Evolutionary conservation across 2,797 vertebrate species (phyloP).

Genomic region (Eulemur albifrons): DNA sequence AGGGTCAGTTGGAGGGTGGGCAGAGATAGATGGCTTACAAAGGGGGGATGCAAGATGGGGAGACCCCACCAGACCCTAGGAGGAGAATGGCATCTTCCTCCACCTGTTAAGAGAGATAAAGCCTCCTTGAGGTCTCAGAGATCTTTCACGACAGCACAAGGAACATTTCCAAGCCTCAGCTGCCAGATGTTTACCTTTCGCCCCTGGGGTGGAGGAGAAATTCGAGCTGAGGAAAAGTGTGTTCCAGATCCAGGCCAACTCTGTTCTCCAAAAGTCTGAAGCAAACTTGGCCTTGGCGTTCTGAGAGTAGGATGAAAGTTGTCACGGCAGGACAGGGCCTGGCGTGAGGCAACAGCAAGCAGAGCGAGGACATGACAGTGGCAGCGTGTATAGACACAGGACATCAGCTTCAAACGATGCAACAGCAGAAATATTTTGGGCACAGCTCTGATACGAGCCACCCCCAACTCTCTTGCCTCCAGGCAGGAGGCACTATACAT

Average conservation of each 20-base stretch:
- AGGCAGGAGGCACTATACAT: slow-evolving; percentile 48
- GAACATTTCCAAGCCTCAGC: slow-evolving; percentile 7
- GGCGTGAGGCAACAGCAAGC: slow-evolving; percentile 50
- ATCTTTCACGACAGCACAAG: neutral
- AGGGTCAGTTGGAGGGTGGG: slow-evolving; percentile 4
- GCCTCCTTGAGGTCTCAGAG: slow-evolving; percentile 35
- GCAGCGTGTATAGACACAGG: slow-evolving; percentile 69
- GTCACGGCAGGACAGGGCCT: slow-evolving; percentile 32
- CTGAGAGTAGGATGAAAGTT: slow-evolving; percentile 43
- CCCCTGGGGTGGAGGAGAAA: neutral
- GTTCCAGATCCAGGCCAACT: slow-evolving; percentile 38
- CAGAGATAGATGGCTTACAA: slow-evolving; percentile 49
- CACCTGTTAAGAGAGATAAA: neutral
- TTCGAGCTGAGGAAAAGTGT: neutral
- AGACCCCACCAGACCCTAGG: slow-evolving; percentile 33
- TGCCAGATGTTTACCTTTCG: neutral
- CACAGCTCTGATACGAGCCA: neutral
- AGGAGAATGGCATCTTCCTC: slow-evolving; percentile 33
- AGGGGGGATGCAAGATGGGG: neutral
- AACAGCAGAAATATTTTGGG: slow-evolving; percentile 53
- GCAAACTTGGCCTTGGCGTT: slow-evolving; percentile 58
- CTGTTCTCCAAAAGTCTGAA: slow-evolving; percentile 59
- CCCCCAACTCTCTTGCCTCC: slow-evolving; percentile 45
- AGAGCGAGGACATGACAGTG: slow-evolving; percentile 57
- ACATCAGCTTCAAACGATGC: slow-evolving; percentile 56